phyloP scores from a whole-genome alignment of 2,113 vertebrate genomes.

The Bufo gargarizans region DNA sequence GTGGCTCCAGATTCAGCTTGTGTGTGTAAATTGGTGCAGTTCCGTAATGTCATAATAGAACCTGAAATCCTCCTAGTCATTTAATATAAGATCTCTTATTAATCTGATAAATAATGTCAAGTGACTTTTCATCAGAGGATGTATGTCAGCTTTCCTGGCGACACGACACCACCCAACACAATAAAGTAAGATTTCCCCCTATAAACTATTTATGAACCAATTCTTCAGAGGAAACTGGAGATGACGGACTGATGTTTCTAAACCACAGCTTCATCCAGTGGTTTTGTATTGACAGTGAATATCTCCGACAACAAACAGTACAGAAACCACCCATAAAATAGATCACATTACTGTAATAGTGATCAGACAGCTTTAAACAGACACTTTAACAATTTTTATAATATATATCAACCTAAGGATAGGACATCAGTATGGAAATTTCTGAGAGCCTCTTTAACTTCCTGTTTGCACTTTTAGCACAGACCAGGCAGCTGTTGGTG shows the following conservation, averaged over 20 bases:
- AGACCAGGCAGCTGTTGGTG: too few relatives aligned
- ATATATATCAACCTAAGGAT: too few relatives aligned
- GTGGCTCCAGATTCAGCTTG: too few relatives aligned
- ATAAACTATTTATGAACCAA: conserved; percentile 44
- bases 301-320: not conserved
- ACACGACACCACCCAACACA: not conserved
- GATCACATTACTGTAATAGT: not conserved
- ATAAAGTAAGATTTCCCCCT: conserved; percentile 20
- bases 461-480: too few relatives aligned
- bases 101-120: conserved; percentile 1
- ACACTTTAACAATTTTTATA: too few relatives aligned
- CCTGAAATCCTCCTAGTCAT: not conserved
- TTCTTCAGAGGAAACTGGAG: conserved; percentile 31
- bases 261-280: not conserved
- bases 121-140: conserved; percentile 39
- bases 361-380: not conserved
- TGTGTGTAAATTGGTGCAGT: not conserved
- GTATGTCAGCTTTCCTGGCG: conserved; percentile 20
- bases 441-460: too few relatives aligned
- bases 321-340: not conserved
- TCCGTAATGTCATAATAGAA: not conserved
- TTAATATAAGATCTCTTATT: not conserved
- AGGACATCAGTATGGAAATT: too few relatives aligned
- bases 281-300: not conserved
- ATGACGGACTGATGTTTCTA: conserved; percentile 40